phyloP scores from a whole-genome alignment of 2,113 vertebrate genomes.

The Scomber japonicus region DNA sequence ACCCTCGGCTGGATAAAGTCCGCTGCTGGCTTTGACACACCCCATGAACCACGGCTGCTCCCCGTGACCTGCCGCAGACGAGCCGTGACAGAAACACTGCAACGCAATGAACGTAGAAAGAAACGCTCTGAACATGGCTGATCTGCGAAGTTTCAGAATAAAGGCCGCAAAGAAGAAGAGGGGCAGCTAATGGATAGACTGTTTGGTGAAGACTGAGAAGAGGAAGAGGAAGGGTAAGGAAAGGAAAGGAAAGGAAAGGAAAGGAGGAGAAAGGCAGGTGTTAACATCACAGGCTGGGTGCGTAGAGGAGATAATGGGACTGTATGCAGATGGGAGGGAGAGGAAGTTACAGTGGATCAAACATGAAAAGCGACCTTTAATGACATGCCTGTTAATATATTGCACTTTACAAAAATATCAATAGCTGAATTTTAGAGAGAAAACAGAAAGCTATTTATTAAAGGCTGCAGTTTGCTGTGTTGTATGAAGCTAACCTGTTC shows the following conservation, averaged over 20 bases:
- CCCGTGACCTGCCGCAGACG: not conserved
- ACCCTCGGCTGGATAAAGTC: not conserved
- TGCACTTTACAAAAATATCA: too few species aligned
- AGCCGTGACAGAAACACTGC: not conserved
- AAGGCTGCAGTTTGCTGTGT: too few species aligned
- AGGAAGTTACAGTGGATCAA: conserved; percentile 9
- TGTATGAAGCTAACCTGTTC: too few species aligned
- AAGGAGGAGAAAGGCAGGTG: not conserved
- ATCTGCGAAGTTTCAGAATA: not conserved
- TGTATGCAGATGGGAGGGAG: conserved; percentile 66
- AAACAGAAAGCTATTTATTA: not conserved
- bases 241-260: not conserved
- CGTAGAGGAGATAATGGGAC: conserved; percentile 5
- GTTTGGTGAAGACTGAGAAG: not conserved
- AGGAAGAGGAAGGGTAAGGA: not conserved
- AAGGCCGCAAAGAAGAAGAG: conserved; percentile 22
- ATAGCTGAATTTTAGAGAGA: not conserved
- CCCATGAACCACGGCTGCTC: conserved; percentile 51
- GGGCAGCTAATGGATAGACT: not conserved
- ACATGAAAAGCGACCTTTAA: too few species aligned
- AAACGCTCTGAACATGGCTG: conserved; percentile 21
- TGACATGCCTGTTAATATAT: not conserved
- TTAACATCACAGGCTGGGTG: not conserved
- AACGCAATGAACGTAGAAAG: not conserved
- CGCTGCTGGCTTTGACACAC: conserved; percentile 31